phyloP scores from a whole-genome alignment of 2,113 vertebrate species.

The Eublepharis macularius region DNA sequence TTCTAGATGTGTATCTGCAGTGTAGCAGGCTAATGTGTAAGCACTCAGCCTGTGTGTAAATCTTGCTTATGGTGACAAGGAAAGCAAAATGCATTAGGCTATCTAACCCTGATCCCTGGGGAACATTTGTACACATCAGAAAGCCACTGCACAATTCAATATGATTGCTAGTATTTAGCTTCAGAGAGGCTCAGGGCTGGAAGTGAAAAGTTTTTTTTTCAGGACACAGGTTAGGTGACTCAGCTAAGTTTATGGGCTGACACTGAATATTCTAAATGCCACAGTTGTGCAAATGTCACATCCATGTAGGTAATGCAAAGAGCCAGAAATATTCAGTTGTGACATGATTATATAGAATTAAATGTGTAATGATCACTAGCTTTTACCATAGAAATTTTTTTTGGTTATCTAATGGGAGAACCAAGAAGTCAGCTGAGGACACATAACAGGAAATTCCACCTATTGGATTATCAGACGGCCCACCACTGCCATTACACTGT shows the following conservation, averaged over 20 bases:
- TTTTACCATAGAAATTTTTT: slow-evolving; percentile 20
- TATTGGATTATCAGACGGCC: neutral
- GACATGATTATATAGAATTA: neutral
- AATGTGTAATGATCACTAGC: neutral
- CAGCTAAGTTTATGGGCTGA: neutral
- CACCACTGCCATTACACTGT: neutral
- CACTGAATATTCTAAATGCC: neutral
- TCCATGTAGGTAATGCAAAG: neutral
- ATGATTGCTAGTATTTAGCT: neutral
- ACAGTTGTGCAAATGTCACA: neutral
- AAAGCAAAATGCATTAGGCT: slow-evolving; percentile 17
- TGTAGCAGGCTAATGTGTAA: slow-evolving; percentile 10
- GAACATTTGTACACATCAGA: neutral
- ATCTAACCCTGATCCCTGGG: neutral
- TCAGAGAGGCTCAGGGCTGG: neutral
- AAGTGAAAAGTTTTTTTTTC: neutral
- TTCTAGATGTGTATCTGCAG: neutral
- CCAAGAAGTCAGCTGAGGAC: neutral
- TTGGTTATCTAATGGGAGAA: neutral
- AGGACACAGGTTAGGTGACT: neutral
- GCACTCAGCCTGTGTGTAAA: slow-evolving; percentile 8
- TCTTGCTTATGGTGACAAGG: slow-evolving; percentile 22
- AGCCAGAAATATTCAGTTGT: neutral
- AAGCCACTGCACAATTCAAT: slow-evolving; percentile 18
- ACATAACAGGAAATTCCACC: neutral